Percentiles rank a stretch among this genome's conserved stretches.
Conservation (phyloP, 2,797 vertebrate species). For the Siniperca scherzeri region DNA sequence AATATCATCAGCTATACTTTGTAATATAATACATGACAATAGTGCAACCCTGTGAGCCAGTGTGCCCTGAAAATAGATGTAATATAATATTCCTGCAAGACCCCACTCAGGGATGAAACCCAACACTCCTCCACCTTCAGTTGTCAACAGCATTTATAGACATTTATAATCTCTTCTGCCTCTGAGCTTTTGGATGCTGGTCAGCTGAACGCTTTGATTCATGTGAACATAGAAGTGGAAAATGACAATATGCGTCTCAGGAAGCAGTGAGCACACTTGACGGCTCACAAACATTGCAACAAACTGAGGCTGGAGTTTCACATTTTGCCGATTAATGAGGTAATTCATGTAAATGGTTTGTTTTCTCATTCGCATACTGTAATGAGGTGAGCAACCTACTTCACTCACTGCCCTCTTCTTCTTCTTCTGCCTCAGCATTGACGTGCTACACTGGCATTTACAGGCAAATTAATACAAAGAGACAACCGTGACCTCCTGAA, state of each 20-base stretch:
- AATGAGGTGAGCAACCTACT: constrained; percentile 52
- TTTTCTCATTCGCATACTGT: constrained; percentile 55
- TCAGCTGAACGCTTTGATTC: constrained; percentile 25
- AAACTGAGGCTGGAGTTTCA: constrained; percentile 21
- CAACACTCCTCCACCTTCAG: constrained; percentile 21
- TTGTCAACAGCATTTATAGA: constrained; percentile 14
- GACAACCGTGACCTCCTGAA: constrained; percentile 62
- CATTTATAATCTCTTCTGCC: constrained; percentile 13
- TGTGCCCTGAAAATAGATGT: constrained; percentile 36
- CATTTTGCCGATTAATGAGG: constrained; percentile 51
- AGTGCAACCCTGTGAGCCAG: not conserved
- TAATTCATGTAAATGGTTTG: constrained; percentile 51
- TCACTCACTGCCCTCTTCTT: constrained; percentile 15
- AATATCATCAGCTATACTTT: not conserved
- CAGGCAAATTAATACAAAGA: constrained; percentile 58
- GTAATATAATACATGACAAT: constrained; percentile 16
- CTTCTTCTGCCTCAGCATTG: constrained; percentile 13
- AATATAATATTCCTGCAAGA: constrained; percentile 36
- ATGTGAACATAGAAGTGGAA: constrained; percentile 1
- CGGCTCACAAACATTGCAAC: not conserved
- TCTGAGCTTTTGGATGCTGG: not conserved
- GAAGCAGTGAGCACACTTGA: constrained; percentile 15
- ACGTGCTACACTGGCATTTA: constrained; percentile 39
- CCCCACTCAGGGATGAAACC: constrained; percentile 38
- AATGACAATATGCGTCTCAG: constrained; percentile 17